Evolutionary conservation across 2,888 invertebrate genomes (phyloP).

Genomic region (Linyphia triangularis): DNA sequence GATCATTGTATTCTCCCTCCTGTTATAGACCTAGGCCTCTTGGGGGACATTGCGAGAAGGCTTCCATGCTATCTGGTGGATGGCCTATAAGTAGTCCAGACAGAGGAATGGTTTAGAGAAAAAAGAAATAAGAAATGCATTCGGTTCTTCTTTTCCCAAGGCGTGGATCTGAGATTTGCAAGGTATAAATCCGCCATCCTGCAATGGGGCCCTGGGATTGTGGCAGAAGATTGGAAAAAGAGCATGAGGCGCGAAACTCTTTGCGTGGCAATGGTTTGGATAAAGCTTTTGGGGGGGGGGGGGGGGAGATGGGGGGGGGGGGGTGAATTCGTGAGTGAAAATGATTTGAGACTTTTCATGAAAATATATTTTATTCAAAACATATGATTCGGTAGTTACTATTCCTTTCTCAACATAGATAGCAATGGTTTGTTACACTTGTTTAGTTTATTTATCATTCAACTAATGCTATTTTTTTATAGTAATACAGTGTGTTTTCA

Average conservation of each 20-base stretch:
- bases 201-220: conserved; percentile 19
- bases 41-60: conserved; percentile 38
- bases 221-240: conserved; percentile 25
- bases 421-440: too few species aligned
- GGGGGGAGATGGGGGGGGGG: too few species aligned
- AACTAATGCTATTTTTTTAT: too few species aligned
- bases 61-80: conserved; percentile 32
- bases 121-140: conserved; percentile 24
- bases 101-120: conserved; percentile 36
- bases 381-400: too few species aligned
- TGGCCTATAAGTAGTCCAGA: conserved; percentile 41
- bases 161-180: conserved; percentile 15
- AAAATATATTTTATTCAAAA: too few species aligned
- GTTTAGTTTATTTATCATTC: too few species aligned
- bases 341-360: too few species aligned
- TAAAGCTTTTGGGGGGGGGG: too few species aligned
- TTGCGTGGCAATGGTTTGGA: too few species aligned
- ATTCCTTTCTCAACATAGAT: too few species aligned
- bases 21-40: background rate
- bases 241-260: background rate
- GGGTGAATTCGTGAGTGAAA: too few species aligned
- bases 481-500: too few species aligned
- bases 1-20: conserved; percentile 18
- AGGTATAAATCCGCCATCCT: conserved; percentile 49
- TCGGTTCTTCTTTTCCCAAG: conserved; percentile 10